These are phyloP conservation scores for Sclerurus mexicanus DNA, from an alignment of 2,113 vertebrate genomes.

Conservation along the genomic window DNA sequence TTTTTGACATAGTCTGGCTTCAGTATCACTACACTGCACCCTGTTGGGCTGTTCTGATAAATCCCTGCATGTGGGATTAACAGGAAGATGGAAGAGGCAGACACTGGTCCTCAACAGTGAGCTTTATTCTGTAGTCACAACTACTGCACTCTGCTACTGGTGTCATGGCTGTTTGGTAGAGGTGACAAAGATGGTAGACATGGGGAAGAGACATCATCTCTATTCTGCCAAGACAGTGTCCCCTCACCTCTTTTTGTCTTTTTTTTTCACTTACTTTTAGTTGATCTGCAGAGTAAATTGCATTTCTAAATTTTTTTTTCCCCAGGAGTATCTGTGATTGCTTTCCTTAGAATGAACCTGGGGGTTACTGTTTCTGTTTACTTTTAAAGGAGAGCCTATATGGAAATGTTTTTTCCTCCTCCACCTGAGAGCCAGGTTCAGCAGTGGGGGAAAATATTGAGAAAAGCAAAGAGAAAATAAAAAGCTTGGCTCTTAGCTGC, in stretches of 20 bases:
- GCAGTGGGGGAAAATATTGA: not conserved
- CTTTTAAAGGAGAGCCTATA: not conserved
- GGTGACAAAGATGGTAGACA: not conserved
- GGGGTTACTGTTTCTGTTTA: not conserved
- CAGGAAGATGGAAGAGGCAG: not conserved
- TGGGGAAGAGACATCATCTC: not conserved
- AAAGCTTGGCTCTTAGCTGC: not conserved
- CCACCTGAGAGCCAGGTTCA: not conserved
- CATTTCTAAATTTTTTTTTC: not conserved
- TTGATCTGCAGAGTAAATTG: not conserved
- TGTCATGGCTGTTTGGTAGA: not conserved
- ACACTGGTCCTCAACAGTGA: rapidly evolving
- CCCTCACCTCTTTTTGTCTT: not conserved
- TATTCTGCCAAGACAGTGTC: not conserved
- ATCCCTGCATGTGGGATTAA: not conserved
- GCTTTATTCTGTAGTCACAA: not conserved
- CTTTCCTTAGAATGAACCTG: not conserved
- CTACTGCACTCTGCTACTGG: not conserved
- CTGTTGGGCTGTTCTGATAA: not conserved
- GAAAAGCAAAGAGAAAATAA: not conserved
- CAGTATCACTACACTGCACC: not conserved
- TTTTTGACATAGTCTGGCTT: not conserved
- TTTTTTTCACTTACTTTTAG: not conserved
- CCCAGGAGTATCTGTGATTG: not conserved
- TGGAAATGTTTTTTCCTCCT: not conserved